Base-by-base conservation (phyloP, 1,140 invertebrate genomes). In the Anagrus nilaparvatae region DNA sequence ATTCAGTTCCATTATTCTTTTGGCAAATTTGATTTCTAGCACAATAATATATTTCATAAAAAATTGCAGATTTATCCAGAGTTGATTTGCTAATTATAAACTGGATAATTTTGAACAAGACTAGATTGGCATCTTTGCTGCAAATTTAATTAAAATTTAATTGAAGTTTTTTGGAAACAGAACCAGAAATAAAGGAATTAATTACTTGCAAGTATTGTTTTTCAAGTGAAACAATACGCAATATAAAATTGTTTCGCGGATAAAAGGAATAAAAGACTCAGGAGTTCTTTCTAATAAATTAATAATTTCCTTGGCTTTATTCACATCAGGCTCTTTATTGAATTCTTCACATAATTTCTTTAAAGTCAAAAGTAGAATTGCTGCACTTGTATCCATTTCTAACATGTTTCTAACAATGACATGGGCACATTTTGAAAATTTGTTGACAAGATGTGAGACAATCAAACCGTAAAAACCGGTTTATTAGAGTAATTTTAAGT, bases 281-380 rank as follows among this genome's bases (percentile, higher is more conserved):
- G 67, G 60, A 23, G 70, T 46, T 4, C 59, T 60, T 24, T 53
- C 46, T 2, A 67, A 53, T 9, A 52, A 28, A 5, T 49, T 36
- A 1, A 46, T 38, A 34, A 72, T 60, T 23, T 55, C 32, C 12
- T 31, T 27, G 18, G 69, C 51, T 40, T 53, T 61, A 10, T 67
- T 51, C 7, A 51, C 49, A 28, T 55, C 60, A 0, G 72, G 72
- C 39, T 59, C 50, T 31, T 64, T 58, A 47, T 72, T 61, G 20
- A 74, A 55, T 21, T 53, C 47, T 49, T 74, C 69, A 37, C 73
- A 74, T 23, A 71, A 36, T 6, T 70, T 71, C 49, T 74, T 75
- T 21, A 75, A 54, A n/a, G 47, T 48, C 9, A 56, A 47, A 58
- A 74, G n/a, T n/a, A n/a, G n/a, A n/a, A n/a, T n/a, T n/a, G n/a